Conservation (phyloP, 2,797 vertebrate species). For the Apogon hyalosoma region DNA sequence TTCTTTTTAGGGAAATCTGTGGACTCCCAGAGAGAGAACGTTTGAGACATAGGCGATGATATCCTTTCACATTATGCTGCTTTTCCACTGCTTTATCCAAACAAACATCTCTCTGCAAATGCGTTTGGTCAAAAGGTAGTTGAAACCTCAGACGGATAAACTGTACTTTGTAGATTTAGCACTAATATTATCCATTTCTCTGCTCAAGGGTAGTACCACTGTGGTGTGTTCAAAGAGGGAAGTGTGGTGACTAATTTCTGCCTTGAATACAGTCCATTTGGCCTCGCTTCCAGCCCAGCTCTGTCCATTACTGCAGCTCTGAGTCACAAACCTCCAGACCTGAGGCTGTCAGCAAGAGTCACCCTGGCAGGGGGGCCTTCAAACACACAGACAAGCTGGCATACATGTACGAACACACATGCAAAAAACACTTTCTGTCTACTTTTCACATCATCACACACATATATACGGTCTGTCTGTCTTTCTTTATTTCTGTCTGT, state of each 20-base stretch:
- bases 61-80: conserved; percentile 14
- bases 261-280: conserved; percentile 69
- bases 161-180: conserved; percentile 45
- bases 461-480: conserved; percentile 11
- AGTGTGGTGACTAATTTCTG: conserved; percentile 70
- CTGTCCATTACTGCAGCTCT: conserved; percentile 72
- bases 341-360: conserved; percentile 68
- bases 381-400: conserved; percentile 46
- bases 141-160: conserved; percentile 44
- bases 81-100: conserved; percentile 9
- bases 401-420: conserved; percentile 33
- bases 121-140: conserved; percentile 27
- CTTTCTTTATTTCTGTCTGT: conserved; percentile 15
- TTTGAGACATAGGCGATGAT: conserved; percentile 18
- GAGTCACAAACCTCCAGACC: conserved; percentile 76
- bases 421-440: conserved; percentile 19
- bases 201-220: conserved; percentile 45
- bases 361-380: conserved; percentile 27
- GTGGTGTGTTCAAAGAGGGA: conserved; percentile 52
- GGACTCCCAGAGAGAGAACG: conserved; percentile 25
- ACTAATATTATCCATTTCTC: conserved; percentile 45
- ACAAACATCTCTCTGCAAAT: conserved; percentile 34
- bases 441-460: conserved; percentile 29
- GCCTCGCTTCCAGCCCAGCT: conserved; percentile 57
- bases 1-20: conserved; percentile 37